Percentiles rank a stretch among this genome's conserved stretches.
These are phyloP conservation scores for Premnoplex brunnescens DNA, from an alignment of 2,797 vertebrate species.

Conservation along the genomic window DNA sequence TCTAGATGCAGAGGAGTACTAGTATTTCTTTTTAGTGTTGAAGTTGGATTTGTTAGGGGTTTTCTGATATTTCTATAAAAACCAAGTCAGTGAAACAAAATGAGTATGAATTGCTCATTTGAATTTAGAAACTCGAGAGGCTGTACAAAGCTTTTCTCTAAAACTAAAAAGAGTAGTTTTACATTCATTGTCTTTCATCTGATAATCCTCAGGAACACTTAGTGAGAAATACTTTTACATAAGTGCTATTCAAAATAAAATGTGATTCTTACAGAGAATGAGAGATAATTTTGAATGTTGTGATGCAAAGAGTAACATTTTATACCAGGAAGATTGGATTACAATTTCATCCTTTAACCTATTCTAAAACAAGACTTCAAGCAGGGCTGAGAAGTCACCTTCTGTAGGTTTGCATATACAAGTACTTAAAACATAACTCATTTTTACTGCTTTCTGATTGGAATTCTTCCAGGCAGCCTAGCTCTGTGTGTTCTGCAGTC, in stretches of 20 bases:
- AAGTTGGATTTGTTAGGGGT: background rate
- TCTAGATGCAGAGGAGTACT: background rate
- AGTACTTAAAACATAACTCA: background rate
- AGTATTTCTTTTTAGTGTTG: background rate
- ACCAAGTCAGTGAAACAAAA: background rate
- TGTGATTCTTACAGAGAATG: rapidly evolving
- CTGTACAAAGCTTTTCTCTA: background rate
- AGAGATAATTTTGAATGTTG: background rate
- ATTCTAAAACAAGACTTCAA: background rate
- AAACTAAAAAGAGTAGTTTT: background rate
- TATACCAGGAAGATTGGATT: background rate
- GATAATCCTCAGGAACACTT: background rate
- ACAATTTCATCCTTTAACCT: background rate
- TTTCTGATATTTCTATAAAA: background rate
- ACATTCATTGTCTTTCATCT: background rate
- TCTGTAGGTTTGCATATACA: background rate
- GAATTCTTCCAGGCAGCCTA: background rate
- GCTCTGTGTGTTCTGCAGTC: background rate
- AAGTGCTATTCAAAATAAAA: background rate
- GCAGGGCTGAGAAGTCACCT: background rate
- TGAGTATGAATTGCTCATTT: background rate
- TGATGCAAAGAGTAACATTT: background rate
- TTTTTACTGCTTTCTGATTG: background rate
- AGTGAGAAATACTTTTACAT: background rate
- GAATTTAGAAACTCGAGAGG: background rate